Percentiles rank a stretch among this genome's conserved stretches.
Evolutionary conservation across 1,140 invertebrate species (phyloP).

Genomic region (Sycophila sp.): DNA sequence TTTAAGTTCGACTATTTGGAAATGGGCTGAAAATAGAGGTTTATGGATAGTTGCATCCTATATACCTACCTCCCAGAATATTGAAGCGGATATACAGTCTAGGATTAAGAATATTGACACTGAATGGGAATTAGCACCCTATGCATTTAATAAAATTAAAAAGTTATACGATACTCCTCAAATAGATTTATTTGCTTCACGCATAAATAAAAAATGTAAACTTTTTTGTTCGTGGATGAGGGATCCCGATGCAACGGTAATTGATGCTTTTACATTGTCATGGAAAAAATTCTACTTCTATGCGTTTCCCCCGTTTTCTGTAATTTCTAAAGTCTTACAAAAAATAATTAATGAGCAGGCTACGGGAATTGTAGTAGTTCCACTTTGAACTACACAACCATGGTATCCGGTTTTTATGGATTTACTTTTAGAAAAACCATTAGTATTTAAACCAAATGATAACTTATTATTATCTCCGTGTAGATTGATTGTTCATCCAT

Average conservation of each 20-base stretch:
- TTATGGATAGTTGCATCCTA: constrained; percentile 32
- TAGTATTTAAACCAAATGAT: background rate
- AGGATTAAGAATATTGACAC: constrained; percentile 31
- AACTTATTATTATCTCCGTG: constrained; percentile 32
- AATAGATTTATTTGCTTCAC: constrained; percentile 33
- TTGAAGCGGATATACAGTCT: constrained; percentile 26
- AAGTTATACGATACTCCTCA: background rate
- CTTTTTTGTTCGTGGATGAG: constrained; percentile 26
- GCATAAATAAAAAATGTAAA: constrained; percentile 28
- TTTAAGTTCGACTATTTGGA: constrained; percentile 8
- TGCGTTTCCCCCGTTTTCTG: constrained; percentile 28
- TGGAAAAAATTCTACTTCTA: constrained; percentile 27
- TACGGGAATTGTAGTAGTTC: constrained; percentile 18
- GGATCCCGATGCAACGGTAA: background rate
- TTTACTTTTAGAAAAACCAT: background rate
- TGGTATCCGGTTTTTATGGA: constrained; percentile 19
- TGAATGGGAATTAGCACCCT: constrained; percentile 20
- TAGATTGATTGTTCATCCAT: constrained; percentile 21
- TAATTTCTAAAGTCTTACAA: constrained; percentile 16
- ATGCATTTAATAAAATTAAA: constrained; percentile 8
- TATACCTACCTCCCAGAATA: constrained; percentile 25
- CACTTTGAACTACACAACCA: constrained; percentile 24
- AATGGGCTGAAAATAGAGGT: constrained; percentile 32
- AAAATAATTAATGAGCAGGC: constrained; percentile 32
- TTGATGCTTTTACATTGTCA: constrained; percentile 35